Evolutionary conservation across 2,113 vertebrate genomes (phyloP).

Genomic region (Scolopax mira): DNA sequence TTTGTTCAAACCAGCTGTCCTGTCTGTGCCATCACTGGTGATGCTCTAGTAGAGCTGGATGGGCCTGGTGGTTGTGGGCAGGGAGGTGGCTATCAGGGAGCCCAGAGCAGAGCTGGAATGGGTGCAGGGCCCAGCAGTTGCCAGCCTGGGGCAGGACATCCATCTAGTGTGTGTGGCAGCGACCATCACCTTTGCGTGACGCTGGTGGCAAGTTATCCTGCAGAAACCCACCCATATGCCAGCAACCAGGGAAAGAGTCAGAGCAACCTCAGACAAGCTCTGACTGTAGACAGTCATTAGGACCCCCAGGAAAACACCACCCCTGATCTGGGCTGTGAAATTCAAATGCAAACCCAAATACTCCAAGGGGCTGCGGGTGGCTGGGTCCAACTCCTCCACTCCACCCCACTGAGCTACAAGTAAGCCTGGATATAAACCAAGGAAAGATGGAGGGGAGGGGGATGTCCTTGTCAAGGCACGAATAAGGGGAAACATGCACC

Average conservation of each 20-base stretch:
- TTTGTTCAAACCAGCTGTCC: neutral
- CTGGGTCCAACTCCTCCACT: neutral
- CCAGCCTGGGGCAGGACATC: too few species aligned
- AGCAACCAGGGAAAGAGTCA: neutral
- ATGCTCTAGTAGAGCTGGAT: too few species aligned
- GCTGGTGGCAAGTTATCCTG: too few species aligned
- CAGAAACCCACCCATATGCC: neutral
- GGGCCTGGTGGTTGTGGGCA: neutral
- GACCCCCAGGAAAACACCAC: neutral
- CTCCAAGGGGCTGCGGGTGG: neutral
- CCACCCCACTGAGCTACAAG: neutral
- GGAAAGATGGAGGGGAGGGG: neutral
- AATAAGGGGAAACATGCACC: neutral
- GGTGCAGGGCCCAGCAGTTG: neutral
- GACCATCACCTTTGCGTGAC: accelerated
- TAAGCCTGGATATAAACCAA: neutral
- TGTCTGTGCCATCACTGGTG: neutral
- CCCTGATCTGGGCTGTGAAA: neutral
- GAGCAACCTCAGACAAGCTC: neutral
- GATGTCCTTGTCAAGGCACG: too few species aligned
- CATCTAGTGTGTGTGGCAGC: neutral
- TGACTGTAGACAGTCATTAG: neutral
- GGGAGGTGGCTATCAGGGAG: neutral
- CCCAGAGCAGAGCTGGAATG: neutral
- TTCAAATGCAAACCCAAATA: neutral